Percentiles rank a stretch among this genome's conserved stretches.
phyloP scores from a whole-genome alignment of 2,888 invertebrate species.

The Cantharis lateralis region DNA sequence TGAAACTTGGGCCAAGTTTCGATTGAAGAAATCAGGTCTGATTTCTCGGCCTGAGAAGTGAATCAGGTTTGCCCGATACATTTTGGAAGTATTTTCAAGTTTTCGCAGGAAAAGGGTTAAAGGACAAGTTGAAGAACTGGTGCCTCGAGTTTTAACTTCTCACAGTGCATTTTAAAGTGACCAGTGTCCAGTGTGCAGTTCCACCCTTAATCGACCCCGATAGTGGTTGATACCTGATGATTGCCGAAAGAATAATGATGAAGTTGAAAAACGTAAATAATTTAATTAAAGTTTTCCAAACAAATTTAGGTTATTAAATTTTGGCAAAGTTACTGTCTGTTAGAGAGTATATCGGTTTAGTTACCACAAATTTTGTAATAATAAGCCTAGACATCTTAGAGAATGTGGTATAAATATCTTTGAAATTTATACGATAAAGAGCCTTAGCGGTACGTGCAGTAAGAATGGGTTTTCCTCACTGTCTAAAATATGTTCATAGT shows the following conservation, averaged over 20 bases:
- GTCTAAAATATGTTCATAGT: constrained; percentile 35
- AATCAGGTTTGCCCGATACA: background rate
- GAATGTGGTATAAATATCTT: constrained; percentile 29
- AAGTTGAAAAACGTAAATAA: background rate
- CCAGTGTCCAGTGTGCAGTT: constrained; percentile 13
- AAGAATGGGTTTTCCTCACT: constrained; percentile 6
- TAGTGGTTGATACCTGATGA: background rate
- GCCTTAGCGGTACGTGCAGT: background rate
- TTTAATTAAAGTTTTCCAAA: background rate
- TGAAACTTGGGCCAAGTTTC: background rate
- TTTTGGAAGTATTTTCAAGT: background rate
- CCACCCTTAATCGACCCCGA: background rate
- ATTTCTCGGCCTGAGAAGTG: background rate
- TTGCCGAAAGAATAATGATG: background rate
- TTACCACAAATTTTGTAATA: constrained; percentile 30
- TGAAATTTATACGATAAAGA: background rate
- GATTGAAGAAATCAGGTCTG: background rate
- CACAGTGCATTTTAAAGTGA: constrained; percentile 8
- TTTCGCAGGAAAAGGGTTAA: background rate
- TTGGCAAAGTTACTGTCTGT: background rate
- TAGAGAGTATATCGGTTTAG: constrained; percentile 25
- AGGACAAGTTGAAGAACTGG: constrained; percentile 3
- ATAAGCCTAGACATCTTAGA: constrained; percentile 30
- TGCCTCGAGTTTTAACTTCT: constrained; percentile 8
- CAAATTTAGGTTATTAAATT: background rate